Evolutionary conservation across 2,888 invertebrate species (phyloP).

Genomic region (Eustalomyia histrio): DNA sequence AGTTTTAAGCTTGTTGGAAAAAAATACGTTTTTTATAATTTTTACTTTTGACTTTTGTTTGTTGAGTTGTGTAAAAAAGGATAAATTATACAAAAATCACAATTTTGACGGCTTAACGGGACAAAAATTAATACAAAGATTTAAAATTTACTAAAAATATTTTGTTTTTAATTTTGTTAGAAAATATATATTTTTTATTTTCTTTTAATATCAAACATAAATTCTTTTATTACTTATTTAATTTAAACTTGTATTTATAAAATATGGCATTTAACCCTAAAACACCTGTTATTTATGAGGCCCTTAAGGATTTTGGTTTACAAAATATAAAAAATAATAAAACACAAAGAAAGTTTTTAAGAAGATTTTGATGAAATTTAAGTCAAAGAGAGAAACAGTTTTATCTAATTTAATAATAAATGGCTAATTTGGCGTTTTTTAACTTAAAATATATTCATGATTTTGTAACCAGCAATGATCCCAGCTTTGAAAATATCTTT

Average conservation of each 20-base stretch:
- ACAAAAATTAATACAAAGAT: neutral
- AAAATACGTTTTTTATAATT: too few relatives aligned
- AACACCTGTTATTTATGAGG: slow-evolving; percentile 7
- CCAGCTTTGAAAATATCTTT: too few relatives aligned
- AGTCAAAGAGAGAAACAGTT: too few relatives aligned
- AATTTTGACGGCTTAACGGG: slow-evolving; percentile 25
- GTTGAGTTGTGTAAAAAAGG: too few relatives aligned
- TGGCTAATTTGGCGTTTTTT: too few relatives aligned
- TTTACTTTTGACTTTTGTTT: too few relatives aligned
- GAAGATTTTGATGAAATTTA: neutral
- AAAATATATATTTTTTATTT: slow-evolving; percentile 1
- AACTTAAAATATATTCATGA: too few relatives aligned
- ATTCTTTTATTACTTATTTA: slow-evolving; percentile 40
- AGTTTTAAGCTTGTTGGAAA: too few relatives aligned
- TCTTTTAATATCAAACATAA: slow-evolving; percentile 54
- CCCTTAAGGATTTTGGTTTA: slow-evolving; percentile 41
- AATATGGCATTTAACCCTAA: slow-evolving; percentile 60
- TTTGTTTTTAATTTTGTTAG: slow-evolving; percentile 10
- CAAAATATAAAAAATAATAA: neutral
- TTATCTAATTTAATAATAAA: too few relatives aligned
- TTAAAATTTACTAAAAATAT: slow-evolving; percentile 22
- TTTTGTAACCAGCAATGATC: too few relatives aligned
- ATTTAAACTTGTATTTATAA: slow-evolving; percentile 52
- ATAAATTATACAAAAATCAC: slow-evolving; percentile 39
- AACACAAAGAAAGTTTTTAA: neutral